phyloP scores from a whole-genome alignment of 2,113 vertebrate species.

The Chaetodon trifascialis region DNA sequence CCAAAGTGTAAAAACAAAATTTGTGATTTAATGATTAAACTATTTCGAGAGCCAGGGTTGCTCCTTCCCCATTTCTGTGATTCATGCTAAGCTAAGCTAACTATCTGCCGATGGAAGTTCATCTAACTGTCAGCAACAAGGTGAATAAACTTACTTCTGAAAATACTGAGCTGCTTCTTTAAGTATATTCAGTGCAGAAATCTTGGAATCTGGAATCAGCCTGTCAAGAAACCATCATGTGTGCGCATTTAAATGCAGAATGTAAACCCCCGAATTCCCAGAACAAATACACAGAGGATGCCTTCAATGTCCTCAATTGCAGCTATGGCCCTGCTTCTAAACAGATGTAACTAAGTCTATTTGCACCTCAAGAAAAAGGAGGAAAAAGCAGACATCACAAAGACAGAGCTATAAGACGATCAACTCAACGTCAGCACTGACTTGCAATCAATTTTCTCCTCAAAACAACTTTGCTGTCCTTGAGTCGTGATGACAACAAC shows the following conservation, averaged over 20 bases:
- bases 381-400: slow-evolving; percentile 4
- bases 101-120: too few species aligned
- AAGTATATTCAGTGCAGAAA: background rate
- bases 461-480: slow-evolving; percentile 17
- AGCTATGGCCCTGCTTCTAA: background rate
- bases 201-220: background rate
- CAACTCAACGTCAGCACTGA: background rate
- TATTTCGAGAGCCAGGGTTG: too few species aligned
- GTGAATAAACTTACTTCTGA: background rate
- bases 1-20: background rate
- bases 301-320: background rate
- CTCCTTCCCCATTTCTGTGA: too few species aligned
- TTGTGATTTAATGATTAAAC: too few species aligned
- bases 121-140: background rate
- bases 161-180: background rate
- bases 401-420: background rate
- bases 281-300: background rate
- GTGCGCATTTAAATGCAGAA: background rate
- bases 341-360: background rate
- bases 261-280: background rate
- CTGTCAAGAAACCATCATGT: background rate
- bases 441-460: slow-evolving; percentile 10
- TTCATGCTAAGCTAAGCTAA: slow-evolving; percentile 8
- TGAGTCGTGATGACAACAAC: slow-evolving; percentile 23
- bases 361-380: background rate